Evolutionary conservation across 2,797 vertebrate species (phyloP).

Genomic region (Schizothorax lantsangensis): DNA sequence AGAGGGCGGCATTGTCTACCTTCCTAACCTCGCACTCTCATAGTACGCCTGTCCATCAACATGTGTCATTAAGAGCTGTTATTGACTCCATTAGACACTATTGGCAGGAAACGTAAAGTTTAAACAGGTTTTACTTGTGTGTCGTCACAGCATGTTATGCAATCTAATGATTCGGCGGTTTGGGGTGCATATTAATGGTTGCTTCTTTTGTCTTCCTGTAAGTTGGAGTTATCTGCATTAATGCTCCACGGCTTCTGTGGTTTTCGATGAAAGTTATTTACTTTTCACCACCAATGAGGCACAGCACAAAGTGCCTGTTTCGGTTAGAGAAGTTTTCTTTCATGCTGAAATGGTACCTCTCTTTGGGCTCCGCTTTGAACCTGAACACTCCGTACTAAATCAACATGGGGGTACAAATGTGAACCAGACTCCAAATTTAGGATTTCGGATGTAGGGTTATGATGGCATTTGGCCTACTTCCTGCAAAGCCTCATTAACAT

Average conservation of each 20-base stretch:
- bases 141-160: neutral
- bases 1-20: slow-evolving; percentile 23
- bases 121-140: slow-evolving; percentile 39
- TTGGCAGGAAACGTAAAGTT: slow-evolving; percentile 37
- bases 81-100: slow-evolving; percentile 34
- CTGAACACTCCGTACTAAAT: slow-evolving; percentile 47
- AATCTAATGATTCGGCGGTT: slow-evolving; percentile 23
- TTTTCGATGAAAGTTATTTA: slow-evolving; percentile 49
- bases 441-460: slow-evolving; percentile 57
- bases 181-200: slow-evolving; percentile 22
- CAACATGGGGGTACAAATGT: slow-evolving; percentile 54
- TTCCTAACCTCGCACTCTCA: slow-evolving; percentile 39
- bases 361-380: slow-evolving; percentile 59
- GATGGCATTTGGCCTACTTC: slow-evolving; percentile 57
- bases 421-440: slow-evolving; percentile 63
- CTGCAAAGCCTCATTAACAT: slow-evolving; percentile 61
- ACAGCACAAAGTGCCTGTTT: slow-evolving; percentile 57
- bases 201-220: slow-evolving; percentile 13
- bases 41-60: slow-evolving; percentile 51
- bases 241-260: slow-evolving; percentile 12
- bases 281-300: slow-evolving; percentile 62
- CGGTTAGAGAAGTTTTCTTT: slow-evolving; percentile 57
- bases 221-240: slow-evolving; percentile 3
- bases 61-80: slow-evolving; percentile 37
- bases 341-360: slow-evolving; percentile 51